These are phyloP conservation scores for Selene dorsalis DNA, from an alignment of 2,797 vertebrate genomes.

Conservation along the genomic window DNA sequence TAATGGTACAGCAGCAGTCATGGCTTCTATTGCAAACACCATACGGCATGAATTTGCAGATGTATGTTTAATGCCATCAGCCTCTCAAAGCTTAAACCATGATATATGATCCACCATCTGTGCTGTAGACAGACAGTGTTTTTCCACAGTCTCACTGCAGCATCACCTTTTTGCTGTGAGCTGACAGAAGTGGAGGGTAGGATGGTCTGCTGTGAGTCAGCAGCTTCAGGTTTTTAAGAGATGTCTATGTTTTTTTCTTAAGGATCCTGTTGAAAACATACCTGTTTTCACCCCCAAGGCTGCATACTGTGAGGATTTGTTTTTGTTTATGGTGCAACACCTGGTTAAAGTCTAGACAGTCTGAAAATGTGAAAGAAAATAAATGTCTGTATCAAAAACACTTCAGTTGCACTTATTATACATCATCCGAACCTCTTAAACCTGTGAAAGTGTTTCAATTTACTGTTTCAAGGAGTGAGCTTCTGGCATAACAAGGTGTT, in stretches of 20 bases:
- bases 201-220: not conserved
- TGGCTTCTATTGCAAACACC: too few species aligned
- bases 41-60: too few species aligned
- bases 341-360: conserved; percentile 1
- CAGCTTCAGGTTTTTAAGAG: not conserved
- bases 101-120: not conserved
- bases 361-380: not conserved
- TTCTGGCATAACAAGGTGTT: not conserved
- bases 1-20: too few species aligned
- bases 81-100: not conserved
- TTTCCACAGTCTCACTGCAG: not conserved
- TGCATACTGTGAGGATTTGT: not conserved
- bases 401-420: not conserved
- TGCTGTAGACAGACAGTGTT: not conserved
- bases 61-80: not conserved
- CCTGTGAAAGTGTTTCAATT: not conserved
- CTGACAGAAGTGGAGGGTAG: not conserved
- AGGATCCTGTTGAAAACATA: not conserved
- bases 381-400: not conserved
- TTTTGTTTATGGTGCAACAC: conserved; percentile 8
- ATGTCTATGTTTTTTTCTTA: not conserved
- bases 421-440: not conserved
- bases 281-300: not conserved
- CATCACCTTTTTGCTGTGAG: not conserved
- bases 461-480: not conserved